Conservation (phyloP, 2,888 invertebrate species). For the Nomada goodeniana region DNA sequence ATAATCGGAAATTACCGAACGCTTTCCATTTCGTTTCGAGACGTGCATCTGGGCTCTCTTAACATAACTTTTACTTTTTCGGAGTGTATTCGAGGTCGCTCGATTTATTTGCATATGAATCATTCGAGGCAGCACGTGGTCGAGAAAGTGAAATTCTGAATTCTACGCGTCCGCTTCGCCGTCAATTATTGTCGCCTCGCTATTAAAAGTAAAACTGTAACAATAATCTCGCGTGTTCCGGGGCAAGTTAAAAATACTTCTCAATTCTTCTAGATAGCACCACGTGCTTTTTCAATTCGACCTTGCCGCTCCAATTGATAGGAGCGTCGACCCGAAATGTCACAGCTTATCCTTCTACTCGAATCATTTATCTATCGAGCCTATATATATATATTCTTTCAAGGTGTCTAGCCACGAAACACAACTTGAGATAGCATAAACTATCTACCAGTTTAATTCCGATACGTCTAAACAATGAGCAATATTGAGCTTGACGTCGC, state of each 20-base stretch:
- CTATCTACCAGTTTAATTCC: not conserved
- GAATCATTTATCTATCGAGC: not conserved
- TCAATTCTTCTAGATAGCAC: constrained; percentile 35
- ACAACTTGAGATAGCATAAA: not conserved
- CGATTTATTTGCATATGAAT: not conserved
- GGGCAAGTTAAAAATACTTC: constrained; percentile 29
- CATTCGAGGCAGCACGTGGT: not conserved
- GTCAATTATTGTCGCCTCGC: too few relatives aligned
- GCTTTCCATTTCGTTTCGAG: constrained; percentile 28
- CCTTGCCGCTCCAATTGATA: constrained; percentile 18
- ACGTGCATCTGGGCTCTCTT: not conserved
- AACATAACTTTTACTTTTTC: not conserved
- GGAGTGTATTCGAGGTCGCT: not conserved
- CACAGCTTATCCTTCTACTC: not conserved
- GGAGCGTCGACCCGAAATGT: constrained; percentile 33
- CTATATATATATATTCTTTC: not conserved
- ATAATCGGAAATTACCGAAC: constrained; percentile 18
- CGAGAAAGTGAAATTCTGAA: too few relatives aligned
- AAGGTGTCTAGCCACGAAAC: not conserved
- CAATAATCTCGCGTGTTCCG: not conserved
- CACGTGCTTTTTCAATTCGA: constrained; percentile 46
- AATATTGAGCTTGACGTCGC: not conserved
- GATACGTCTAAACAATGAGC: not conserved
- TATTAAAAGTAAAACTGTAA: too few relatives aligned
- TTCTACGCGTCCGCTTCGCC: too few relatives aligned